Evolutionary conservation across 2,113 vertebrate genomes (phyloP).

Genomic region (Lagenorhynchus albirostris): DNA sequence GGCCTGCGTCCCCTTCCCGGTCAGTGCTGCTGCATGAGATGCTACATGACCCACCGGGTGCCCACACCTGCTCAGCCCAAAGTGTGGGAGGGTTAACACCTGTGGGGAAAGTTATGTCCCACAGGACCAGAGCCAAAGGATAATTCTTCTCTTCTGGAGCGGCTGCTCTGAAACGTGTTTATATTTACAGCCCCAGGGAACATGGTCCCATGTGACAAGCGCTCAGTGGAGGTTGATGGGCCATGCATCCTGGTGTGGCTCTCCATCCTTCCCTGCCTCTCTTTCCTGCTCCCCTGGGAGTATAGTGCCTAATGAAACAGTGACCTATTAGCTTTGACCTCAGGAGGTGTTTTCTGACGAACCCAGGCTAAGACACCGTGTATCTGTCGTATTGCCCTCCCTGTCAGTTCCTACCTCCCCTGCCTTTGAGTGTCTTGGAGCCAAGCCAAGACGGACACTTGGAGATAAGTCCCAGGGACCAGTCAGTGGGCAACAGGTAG

Average conservation of each 20-base stretch:
- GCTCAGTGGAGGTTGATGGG: not conserved
- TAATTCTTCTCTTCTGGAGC: not conserved
- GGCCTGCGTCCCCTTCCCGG: not conserved
- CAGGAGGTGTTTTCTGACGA: not conserved
- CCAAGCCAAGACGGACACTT: not conserved
- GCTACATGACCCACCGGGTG: too few species aligned
- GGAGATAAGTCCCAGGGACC: too few species aligned
- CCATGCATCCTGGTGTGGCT: too few species aligned
- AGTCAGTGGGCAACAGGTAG: not conserved
- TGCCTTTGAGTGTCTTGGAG: not conserved
- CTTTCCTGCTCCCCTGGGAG: not conserved
- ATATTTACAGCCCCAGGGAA: too few species aligned
- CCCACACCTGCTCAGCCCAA: not conserved
- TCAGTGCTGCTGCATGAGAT: fast-evolving
- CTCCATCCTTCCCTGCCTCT: not conserved
- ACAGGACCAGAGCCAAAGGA: too few species aligned
- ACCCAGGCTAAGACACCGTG: not conserved
- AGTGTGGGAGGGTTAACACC: not conserved
- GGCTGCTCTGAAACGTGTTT: not conserved
- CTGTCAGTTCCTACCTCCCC: not conserved
- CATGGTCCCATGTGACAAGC: not conserved
- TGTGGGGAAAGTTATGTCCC: not conserved
- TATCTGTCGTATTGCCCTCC: not conserved
- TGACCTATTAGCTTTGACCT: not conserved
- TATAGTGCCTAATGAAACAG: not conserved